These are phyloP conservation scores for Fregetta grallaria DNA, from an alignment of 2,113 vertebrate species.

Conservation along the genomic window DNA sequence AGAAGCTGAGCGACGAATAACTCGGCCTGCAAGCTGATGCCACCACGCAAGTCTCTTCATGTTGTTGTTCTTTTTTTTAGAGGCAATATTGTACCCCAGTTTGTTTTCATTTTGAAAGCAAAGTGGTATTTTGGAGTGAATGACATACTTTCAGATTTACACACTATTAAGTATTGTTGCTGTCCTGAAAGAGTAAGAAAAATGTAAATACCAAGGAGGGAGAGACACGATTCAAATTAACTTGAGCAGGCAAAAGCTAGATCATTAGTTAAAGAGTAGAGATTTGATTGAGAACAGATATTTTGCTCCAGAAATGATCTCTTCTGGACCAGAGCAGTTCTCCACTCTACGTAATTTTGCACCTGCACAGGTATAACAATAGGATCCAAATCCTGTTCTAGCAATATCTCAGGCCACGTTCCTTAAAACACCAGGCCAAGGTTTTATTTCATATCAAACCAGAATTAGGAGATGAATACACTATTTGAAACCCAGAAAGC, in stretches of 20 bases:
- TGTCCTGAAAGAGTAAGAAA: background rate
- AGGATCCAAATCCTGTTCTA: background rate
- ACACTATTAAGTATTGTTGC: background rate
- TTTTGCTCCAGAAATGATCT: background rate
- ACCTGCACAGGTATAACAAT: background rate
- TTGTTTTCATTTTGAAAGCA: background rate
- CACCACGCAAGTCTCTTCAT: background rate
- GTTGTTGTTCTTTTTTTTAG: background rate
- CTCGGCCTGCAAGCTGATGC: background rate
- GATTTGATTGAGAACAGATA: background rate
- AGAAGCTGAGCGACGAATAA: background rate
- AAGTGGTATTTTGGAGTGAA: background rate
- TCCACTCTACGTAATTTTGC: background rate
- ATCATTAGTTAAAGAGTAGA: background rate
- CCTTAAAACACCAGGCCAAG: background rate
- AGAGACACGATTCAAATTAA: background rate
- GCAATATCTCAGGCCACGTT: rapidly evolving
- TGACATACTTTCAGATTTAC: background rate
- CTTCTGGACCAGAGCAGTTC: background rate
- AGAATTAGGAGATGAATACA: background rate
- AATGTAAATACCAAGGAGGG: background rate
- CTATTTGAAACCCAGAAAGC: background rate
- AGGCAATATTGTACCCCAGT: background rate
- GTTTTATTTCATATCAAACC: background rate
- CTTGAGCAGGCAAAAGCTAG: background rate